Evolutionary conservation across 2,113 vertebrate species (phyloP).

Genomic region (Pitta sordida): DNA sequence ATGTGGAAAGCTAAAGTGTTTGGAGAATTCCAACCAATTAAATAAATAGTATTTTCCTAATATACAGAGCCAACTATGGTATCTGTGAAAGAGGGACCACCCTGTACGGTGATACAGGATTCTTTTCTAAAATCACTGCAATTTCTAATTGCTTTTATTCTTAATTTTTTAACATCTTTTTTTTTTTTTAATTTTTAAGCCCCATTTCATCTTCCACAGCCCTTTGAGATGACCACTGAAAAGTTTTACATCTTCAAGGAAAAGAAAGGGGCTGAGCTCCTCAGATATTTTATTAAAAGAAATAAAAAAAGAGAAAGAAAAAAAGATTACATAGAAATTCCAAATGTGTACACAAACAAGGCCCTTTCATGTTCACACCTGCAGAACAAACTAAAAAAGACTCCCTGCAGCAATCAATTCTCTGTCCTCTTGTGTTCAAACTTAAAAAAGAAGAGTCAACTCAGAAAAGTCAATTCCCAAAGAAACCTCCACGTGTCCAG

Average conservation of each 20-base stretch:
- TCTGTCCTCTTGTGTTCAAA: background rate
- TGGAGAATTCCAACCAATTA: background rate
- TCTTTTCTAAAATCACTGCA: background rate
- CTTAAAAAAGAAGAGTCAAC: background rate
- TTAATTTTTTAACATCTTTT: too few species aligned
- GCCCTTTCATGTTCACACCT: background rate
- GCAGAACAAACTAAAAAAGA: background rate
- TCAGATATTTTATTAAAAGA: background rate
- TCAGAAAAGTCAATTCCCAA: background rate
- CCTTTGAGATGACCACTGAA: background rate
- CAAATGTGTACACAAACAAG: background rate
- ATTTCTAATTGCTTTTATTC: background rate
- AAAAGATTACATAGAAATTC: background rate
- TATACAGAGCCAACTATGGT: background rate
- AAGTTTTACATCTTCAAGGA: background rate
- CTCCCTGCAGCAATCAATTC: background rate
- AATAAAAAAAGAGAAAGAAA: background rate
- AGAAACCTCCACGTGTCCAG: background rate
- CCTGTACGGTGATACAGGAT: background rate
- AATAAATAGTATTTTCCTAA: background rate
- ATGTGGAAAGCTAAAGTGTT: background rate
- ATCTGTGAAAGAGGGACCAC: background rate
- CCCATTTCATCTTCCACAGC: background rate
- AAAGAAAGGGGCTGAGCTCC: background rate
- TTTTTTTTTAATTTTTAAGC: too few species aligned